phyloP scores from a whole-genome alignment of 2,888 invertebrate species.

The Leptodirus hochenwartii region DNA sequence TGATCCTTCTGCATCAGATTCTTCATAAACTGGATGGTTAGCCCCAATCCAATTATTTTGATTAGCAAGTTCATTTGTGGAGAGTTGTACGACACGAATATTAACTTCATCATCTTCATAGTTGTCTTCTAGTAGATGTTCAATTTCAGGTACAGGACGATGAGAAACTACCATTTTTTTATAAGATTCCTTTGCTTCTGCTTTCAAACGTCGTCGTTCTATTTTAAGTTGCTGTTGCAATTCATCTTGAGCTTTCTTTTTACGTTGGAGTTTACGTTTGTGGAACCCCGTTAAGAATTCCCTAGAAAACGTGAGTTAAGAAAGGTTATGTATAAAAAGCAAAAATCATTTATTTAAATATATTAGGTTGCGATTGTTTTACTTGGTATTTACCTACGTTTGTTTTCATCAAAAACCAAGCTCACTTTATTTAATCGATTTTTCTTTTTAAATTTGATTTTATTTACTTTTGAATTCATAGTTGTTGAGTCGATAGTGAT shows the following conservation, averaged over 20 bases:
- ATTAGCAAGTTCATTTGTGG: slow-evolving; percentile 48
- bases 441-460: too few species aligned
- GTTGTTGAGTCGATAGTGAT: too few species aligned
- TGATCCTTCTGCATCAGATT: slow-evolving; percentile 18
- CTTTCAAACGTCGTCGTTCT: slow-evolving; percentile 55
- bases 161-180: slow-evolving; percentile 56
- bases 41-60: slow-evolving; percentile 54
- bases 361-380: neutral
- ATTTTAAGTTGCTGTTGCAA: slow-evolving; percentile 52
- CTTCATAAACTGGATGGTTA: slow-evolving; percentile 33
- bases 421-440: slow-evolving; percentile 30
- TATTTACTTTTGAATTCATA: too few species aligned
- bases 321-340: too few species aligned
- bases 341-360: slow-evolving; percentile 1
- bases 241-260: slow-evolving; percentile 55
- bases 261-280: slow-evolving; percentile 59
- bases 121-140: slow-evolving; percentile 46
- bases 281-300: slow-evolving; percentile 68
- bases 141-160: slow-evolving; percentile 49
- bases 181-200: slow-evolving; percentile 53
- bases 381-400: slow-evolving; percentile 31
- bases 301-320: slow-evolving; percentile 33
- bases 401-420: slow-evolving; percentile 39
- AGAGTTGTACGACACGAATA: slow-evolving; percentile 60
- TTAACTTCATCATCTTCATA: slow-evolving; percentile 63